These are phyloP conservation scores for Ochotona princeps DNA, from an alignment of 2,113 vertebrate genomes.

Conservation along the genomic window DNA sequence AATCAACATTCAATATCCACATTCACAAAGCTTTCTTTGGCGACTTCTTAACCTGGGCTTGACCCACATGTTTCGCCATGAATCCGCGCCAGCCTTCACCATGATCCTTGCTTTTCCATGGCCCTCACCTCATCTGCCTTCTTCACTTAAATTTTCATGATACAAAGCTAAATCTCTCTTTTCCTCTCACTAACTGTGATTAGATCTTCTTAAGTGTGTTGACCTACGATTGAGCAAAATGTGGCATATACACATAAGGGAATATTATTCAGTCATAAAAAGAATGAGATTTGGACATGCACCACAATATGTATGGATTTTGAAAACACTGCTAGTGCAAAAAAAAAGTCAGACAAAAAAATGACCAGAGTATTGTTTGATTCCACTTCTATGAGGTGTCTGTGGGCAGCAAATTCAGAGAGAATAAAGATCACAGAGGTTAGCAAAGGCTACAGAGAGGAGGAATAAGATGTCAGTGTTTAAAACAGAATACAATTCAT, in stretches of 20 bases:
- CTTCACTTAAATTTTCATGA: neutral
- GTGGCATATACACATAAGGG: neutral
- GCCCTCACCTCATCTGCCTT: neutral
- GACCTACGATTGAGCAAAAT: neutral
- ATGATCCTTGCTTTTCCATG: neutral
- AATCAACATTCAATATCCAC: neutral
- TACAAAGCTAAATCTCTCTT: neutral
- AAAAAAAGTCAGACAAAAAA: neutral
- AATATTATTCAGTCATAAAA: neutral
- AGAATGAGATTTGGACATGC: neutral
- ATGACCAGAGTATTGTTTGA: neutral
- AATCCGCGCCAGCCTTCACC: neutral
- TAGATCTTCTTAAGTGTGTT: neutral
- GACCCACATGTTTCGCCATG: neutral
- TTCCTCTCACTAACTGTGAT: neutral
- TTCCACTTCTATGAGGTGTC: neutral
- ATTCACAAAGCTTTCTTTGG: neutral
- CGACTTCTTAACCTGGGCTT: neutral
- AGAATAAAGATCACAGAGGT: neutral
- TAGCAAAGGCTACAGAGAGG: rapidly evolving
- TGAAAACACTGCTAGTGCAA: neutral
- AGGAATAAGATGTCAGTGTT: neutral
- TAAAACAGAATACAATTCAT: neutral
- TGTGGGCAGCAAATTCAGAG: neutral
- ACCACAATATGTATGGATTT: neutral